Base-by-base conservation (phyloP, 2,113 vertebrate species). In the Ivindomyrus marchei region DNA sequence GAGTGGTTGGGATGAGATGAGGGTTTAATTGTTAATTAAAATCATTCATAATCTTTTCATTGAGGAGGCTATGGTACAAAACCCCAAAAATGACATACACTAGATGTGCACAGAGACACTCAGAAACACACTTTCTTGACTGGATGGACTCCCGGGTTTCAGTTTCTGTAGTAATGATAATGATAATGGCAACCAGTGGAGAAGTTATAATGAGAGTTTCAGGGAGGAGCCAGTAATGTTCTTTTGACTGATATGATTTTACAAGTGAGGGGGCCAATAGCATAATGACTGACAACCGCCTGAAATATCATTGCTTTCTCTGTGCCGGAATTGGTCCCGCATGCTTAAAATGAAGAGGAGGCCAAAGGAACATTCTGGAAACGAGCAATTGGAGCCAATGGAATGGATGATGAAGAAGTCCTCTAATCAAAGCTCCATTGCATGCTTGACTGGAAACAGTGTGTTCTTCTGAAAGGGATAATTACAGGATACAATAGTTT, bases 401-500 rank as follows among this genome's bases (percentile, higher is more conserved):
- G 42, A 74, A 70, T 70, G 5, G 39, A 88, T 88, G 39, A 88
- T 88, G 91, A 88, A 42, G 91, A 83, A 31, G 52, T 91, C 94
- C 93, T 95, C 94, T 94, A 94, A 95, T 95, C 94, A 95, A 92
- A 94, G 93, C 92, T 90, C 90, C 90, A 3, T 89, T 45, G 89
- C 92, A 94, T 90, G 93, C 94, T 93, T 92, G 91, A 93, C 91
- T 94, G 94, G 91, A 91, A 93, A 87, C 93, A 93, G 93, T 85
- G 85, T 89, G 90, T 90, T 91, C 92, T 91, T 91, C 94, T 92
- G 87, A 93, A 74, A 17, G 91, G n/a, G 70, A 92, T 93, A 92
- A 94, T 94, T 92, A 92, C 49, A 74, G 77, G 89, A 88, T 88
- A 90, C 90, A 74, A 92, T 92, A 89, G 47, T 77, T 39, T 42